Conservation (phyloP, 53 echinoderm and acorn worm genomes). For the Astropecten irregularis region DNA sequence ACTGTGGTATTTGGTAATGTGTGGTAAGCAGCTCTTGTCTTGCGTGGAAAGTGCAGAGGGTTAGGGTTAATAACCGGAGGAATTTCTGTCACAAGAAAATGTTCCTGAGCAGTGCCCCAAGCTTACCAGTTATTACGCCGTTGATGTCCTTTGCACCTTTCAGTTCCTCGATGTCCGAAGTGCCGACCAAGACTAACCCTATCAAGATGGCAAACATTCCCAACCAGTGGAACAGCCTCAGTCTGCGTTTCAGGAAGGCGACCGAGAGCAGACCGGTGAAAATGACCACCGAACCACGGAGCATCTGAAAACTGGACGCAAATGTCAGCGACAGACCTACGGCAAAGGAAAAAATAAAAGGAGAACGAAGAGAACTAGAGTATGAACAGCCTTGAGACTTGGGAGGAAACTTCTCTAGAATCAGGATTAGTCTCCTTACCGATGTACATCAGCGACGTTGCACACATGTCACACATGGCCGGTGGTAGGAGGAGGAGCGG, state of each 20-base stretch:
- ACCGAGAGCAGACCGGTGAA: conserved; percentile 87
- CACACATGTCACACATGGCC: conserved; percentile 86
- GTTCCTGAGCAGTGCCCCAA: too few species aligned
- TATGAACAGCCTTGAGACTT: too few species aligned
- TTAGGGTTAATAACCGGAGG: too few species aligned
- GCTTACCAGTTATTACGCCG: conserved; percentile 42
- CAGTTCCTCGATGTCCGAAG: conserved; percentile 55
- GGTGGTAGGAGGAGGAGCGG: conserved; percentile 76
- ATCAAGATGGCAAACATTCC: conserved; percentile 69
- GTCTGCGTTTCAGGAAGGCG: conserved; percentile 65
- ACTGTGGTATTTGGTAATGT: too few species aligned
- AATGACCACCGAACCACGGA: conserved; percentile 80
- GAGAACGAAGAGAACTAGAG: not conserved
- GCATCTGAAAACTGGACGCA: conserved; percentile 84
- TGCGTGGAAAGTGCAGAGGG: too few species aligned
- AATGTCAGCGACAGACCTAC: conserved; percentile 71
- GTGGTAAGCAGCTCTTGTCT: too few species aligned
- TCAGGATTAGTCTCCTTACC: conserved; percentile 60
- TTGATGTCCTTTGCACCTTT: not conserved
- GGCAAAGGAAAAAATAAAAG: not conserved
- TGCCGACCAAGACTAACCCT: conserved; percentile 70
- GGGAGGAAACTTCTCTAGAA: too few species aligned
- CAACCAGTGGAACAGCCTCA: conserved; percentile 61
- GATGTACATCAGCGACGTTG: conserved; percentile 83
- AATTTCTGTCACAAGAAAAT: too few species aligned